A percentile compares a stretch with the other conserved stretches of the same genome.
Evolutionary conservation across 1,140 invertebrate species (phyloP).

Genomic region (Eulimnadia texana): DNA sequence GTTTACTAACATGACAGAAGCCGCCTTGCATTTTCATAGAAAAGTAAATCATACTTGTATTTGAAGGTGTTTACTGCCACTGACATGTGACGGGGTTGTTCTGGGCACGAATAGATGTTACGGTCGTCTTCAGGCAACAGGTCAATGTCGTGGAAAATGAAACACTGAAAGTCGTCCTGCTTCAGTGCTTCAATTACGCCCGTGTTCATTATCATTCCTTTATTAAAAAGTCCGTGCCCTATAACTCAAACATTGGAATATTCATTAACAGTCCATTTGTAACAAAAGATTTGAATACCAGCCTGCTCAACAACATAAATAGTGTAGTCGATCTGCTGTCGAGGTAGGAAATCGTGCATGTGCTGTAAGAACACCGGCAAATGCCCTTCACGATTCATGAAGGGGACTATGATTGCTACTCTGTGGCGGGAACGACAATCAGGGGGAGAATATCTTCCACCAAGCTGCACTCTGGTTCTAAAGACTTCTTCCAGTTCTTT

Average conservation of each 20-base stretch:
- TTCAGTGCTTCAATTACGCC: conserved; percentile 75
- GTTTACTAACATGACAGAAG: too few species aligned
- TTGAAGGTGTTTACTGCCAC: conserved; percentile 80
- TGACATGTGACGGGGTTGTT: conserved; percentile 82
- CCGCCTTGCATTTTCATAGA: too few species aligned
- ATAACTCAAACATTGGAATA: too few species aligned
- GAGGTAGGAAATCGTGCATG: not conserved
- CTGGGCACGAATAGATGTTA: conserved; percentile 45
- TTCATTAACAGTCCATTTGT: too few species aligned
- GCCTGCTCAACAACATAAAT: not conserved
- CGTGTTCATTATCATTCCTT: conserved; percentile 89
- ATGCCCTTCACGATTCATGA: not conserved
- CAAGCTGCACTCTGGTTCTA: too few species aligned
- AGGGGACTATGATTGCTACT: not conserved
- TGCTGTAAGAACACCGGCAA: not conserved
- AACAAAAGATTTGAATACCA: too few species aligned
- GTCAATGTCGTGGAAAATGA: conserved; percentile 54
- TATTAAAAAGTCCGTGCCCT: conserved; percentile 73
- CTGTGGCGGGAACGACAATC: not conserved
- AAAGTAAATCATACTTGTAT: conserved; percentile 46
- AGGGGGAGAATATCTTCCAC: not conserved
- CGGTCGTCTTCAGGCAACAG: conserved; percentile 48
- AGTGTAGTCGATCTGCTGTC: not conserved
- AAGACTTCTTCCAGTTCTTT: too few species aligned
- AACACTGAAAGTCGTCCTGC: conserved; percentile 45